These are phyloP conservation scores for Acipenser transmontanus DNA, from an alignment of 2,797 vertebrate species.

Conservation along the genomic window DNA sequence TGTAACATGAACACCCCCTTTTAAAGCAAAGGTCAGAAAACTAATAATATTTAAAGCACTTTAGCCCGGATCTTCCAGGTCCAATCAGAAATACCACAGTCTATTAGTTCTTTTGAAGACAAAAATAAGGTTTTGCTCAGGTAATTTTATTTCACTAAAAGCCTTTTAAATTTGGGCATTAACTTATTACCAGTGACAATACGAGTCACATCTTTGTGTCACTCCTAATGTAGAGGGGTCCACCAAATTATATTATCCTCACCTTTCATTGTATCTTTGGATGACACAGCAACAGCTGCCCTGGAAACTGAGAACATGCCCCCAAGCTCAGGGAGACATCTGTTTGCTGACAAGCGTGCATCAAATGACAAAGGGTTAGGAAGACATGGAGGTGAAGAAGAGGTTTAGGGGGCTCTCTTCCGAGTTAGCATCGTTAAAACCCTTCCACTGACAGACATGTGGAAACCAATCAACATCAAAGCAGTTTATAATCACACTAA, in stretches of 20 bases:
- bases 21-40: neutral
- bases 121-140: constrained; percentile 13
- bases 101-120: constrained; percentile 17
- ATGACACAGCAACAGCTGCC: constrained; percentile 50
- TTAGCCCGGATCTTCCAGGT: neutral
- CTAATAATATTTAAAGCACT: neutral
- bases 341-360: constrained; percentile 56
- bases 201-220: constrained; percentile 6
- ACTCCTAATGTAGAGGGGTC: constrained; percentile 18
- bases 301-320: constrained; percentile 21
- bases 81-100: neutral
- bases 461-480: constrained; percentile 54
- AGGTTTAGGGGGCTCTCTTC: constrained; percentile 45
- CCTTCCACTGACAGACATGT: constrained; percentile 31
- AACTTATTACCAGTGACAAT: constrained; percentile 23
- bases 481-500: constrained; percentile 36
- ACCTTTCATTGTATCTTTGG: neutral
- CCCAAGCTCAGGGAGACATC: constrained; percentile 51
- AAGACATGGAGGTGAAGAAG: constrained; percentile 33
- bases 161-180: constrained; percentile 13
- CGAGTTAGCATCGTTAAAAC: constrained; percentile 39
- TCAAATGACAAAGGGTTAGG: constrained; percentile 51
- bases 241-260: constrained; percentile 22
- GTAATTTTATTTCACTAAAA: constrained; percentile 29
- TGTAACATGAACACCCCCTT: neutral